Evolutionary conservation across 2,113 vertebrate species (phyloP), one percentile per base, ranked within the genome.

Genomic region (Ellobius talpinus): DNA sequence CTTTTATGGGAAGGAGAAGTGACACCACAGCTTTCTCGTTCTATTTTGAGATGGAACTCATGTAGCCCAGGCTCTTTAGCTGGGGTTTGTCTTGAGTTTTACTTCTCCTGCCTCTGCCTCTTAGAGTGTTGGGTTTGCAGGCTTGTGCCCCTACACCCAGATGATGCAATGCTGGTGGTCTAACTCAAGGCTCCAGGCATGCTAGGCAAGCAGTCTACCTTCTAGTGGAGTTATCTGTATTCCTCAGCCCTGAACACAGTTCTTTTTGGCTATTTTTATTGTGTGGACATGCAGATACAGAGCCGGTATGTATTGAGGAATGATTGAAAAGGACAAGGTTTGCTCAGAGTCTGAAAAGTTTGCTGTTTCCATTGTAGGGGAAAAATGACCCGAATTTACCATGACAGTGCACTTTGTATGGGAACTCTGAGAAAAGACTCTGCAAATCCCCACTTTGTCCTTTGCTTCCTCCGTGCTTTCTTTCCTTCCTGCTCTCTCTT

Each of bases 341-440:
- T 93, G 39, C 55, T 89, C 24, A 50, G 10, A 21, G 12, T 47
- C 73, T 65, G n/a, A 31, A 19, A 45, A 24, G 17, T 21, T 73
- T 81, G 76, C 66, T 76, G 11, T 92, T 93, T 68, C 70, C 13
- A 58, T 90, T 84, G 55, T 63, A 74, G 86, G 58, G 58, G 89
- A 89, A 89, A n/a, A 39, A 58, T 1, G 5, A 13, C 63, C 89
- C 26, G 13, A 42, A n/a, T 66, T 84, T 93, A 87, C 24, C 7
- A 14, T 9, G 24, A 5, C 33, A 76, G 7, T 79, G 78, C 12
- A 93, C 33, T 42, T 77, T 63, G 1, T 36, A 9, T 19, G 74
- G 17, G 87, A 52, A 68, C 24, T 89, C 93, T 55, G 12, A 12
- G 55, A 68, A 87, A 36, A 94, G 45, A 63, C 17, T 82, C 74